phyloP scores from a whole-genome alignment of 2,797 vertebrate species.

The Scolopax rusticola region DNA sequence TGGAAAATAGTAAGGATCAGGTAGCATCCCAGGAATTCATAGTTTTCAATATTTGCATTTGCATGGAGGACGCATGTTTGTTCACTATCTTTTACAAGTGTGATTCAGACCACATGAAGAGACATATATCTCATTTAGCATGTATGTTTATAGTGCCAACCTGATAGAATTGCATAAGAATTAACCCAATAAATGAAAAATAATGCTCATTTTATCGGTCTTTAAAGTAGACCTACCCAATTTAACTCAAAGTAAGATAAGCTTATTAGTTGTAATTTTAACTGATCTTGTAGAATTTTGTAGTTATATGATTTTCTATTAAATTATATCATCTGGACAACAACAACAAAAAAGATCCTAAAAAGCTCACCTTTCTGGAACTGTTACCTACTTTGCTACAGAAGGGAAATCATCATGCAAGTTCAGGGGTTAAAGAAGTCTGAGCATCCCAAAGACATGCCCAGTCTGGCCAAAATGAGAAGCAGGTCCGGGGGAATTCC shows the following conservation, averaged over 20 bases:
- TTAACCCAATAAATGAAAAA: neutral
- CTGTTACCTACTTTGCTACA: neutral
- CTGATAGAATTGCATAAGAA: neutral
- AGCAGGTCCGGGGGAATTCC: neutral
- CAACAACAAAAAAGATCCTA: neutral
- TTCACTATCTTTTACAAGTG: neutral
- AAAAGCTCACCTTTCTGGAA: neutral
- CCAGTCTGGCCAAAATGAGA: neutral
- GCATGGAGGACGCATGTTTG: accelerated
- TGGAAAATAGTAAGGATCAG: neutral
- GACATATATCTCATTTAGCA: neutral
- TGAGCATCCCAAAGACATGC: neutral
- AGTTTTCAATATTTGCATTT: neutral
- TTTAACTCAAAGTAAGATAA: neutral
- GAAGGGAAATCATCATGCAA: neutral
- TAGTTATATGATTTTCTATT: neutral
- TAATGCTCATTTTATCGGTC: neutral
- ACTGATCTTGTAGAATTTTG: neutral
- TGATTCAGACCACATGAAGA: neutral
- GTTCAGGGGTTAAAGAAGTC: neutral
- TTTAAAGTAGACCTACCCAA: neutral
- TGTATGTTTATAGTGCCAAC: neutral
- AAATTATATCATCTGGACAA: neutral
- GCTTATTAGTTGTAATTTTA: neutral
- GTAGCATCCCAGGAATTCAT: neutral